Conservation (phyloP, 2,888 invertebrate species). For the Anthophora plumipes region DNA sequence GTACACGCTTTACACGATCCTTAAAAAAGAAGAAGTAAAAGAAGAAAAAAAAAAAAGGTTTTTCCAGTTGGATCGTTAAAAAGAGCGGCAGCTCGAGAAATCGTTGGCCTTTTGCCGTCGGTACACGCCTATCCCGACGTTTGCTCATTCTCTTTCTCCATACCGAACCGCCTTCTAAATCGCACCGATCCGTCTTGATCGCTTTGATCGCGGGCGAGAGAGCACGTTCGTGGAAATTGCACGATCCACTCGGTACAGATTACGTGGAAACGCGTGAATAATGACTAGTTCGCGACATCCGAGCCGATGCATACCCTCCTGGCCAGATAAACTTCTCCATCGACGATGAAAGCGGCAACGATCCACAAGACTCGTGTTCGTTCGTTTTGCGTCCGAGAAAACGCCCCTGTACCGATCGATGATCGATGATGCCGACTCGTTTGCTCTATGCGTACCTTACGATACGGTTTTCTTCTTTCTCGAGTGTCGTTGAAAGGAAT, state of each 20-base stretch:
- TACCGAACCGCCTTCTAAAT: slow-evolving; percentile 34
- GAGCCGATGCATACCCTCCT: background rate
- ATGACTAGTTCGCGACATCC: slow-evolving; percentile 45
- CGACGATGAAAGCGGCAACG: slow-evolving; percentile 29
- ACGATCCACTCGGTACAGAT: slow-evolving; percentile 29
- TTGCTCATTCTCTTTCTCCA: background rate
- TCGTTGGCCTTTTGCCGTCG: slow-evolving; percentile 49
- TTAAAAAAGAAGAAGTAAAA: no score
- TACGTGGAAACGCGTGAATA: slow-evolving; percentile 51
- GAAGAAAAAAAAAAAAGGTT: no score
- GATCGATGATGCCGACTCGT: slow-evolving; percentile 5
- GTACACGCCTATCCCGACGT: slow-evolving; percentile 37
- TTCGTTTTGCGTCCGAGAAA: slow-evolving; percentile 10
- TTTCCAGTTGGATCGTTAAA: slow-evolving; percentile 72
- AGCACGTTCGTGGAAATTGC: slow-evolving; percentile 22
- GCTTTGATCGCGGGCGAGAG: slow-evolving; percentile 14
- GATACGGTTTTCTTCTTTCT: no score
- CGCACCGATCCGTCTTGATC: slow-evolving; percentile 49
- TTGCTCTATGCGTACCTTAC: no score
- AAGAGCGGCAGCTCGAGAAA: slow-evolving; percentile 55
- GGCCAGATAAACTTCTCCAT: slow-evolving; percentile 24
- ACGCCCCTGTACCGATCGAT: background rate
- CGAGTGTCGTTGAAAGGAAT: no score
- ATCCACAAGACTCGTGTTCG: slow-evolving; percentile 9
- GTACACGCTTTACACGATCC: slow-evolving; percentile 72